Conservation (phyloP, 2,113 vertebrate species). For the Acrocephalus arundinaceus region DNA sequence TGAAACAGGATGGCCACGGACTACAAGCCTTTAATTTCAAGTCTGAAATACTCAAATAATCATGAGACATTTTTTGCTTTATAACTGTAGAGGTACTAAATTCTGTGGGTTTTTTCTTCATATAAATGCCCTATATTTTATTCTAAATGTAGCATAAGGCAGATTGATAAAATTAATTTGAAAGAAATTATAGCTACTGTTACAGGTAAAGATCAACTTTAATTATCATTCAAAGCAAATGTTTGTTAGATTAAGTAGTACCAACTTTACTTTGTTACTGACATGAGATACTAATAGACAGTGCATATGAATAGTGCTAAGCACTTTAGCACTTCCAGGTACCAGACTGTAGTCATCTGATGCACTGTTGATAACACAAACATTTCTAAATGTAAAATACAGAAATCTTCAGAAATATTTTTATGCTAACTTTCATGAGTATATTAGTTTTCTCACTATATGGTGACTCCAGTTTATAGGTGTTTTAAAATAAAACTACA, state of each 20-base stretch:
- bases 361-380: not conserved
- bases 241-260: not conserved
- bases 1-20: too few species aligned
- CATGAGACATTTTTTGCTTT: not conserved
- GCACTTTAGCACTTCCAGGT: not conserved
- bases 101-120: rapidly evolving
- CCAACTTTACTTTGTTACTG: not conserved
- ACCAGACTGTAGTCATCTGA: not conserved
- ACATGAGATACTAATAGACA: not conserved
- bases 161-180: not conserved
- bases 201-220: not conserved
- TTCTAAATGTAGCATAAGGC: not conserved
- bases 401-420: not conserved
- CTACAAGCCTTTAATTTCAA: not conserved
- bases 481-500: not conserved
- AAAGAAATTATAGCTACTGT: not conserved
- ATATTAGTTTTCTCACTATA: not conserved
- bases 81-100: not conserved
- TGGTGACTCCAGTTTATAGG: not conserved
- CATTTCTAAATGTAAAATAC: not conserved
- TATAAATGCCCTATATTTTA: not conserved
- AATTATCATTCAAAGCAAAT: not conserved
- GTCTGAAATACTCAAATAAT: not conserved
- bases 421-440: not conserved
- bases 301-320: not conserved